These are phyloP conservation scores for Myxocyprinus asiaticus DNA, from an alignment of 2,113 vertebrate species.

Conservation along the genomic window DNA sequence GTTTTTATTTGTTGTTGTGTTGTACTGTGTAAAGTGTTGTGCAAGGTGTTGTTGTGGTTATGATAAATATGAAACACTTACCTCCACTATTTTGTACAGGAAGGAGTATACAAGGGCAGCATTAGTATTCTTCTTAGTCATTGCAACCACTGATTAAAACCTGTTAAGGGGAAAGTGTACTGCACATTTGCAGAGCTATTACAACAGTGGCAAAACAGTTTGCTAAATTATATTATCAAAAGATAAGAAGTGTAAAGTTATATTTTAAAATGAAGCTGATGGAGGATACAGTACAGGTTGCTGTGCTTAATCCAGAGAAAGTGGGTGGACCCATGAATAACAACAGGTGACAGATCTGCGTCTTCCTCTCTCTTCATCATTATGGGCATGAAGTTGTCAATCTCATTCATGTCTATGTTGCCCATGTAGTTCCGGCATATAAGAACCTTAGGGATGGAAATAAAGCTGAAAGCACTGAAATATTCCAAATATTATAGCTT, in stretches of 20 bases:
- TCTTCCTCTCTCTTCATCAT: constrained; percentile 79
- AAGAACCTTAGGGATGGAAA: constrained; percentile 68
- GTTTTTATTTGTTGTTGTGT: background rate
- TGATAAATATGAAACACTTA: constrained; percentile 53
- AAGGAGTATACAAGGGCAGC: constrained; percentile 81
- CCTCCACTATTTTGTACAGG: constrained; percentile 81
- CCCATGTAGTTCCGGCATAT: constrained; percentile 83
- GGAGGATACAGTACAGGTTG: constrained; percentile 81
- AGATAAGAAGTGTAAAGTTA: background rate
- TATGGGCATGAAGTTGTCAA: constrained; percentile 81
- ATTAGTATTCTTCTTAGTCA: constrained; percentile 82
- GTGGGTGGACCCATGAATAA: constrained; percentile 72
- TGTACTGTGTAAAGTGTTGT: background rate
- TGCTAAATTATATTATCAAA: background rate
- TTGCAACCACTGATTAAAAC: constrained; percentile 74
- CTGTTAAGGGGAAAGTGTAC: constrained; percentile 63
- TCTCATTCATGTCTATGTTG: constrained; percentile 76
- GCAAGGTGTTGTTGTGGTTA: too few species aligned
- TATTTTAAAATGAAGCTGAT: background rate
- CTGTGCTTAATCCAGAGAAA: constrained; percentile 82
- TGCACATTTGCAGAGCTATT: background rate
- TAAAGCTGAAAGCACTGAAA: background rate
- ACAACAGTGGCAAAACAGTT: background rate
- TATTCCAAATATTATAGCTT: background rate
- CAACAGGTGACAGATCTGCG: constrained; percentile 70